phyloP scores from a whole-genome alignment of 2,797 vertebrate genomes.

The Valencia hispanica region DNA sequence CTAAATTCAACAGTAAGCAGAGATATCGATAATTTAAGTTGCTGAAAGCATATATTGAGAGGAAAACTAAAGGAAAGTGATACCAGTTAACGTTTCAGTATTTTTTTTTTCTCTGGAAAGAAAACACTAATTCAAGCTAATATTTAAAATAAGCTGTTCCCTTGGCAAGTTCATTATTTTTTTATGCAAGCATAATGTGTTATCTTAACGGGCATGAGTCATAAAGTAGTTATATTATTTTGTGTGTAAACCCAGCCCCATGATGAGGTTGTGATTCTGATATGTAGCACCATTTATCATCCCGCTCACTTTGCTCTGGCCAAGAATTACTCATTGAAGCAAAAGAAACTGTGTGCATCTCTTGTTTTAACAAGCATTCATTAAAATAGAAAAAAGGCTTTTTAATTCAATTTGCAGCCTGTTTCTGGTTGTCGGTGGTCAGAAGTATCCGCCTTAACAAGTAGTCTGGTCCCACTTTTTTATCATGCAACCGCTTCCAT shows the following conservation, averaged over 20 bases:
- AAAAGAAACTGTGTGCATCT: constrained; percentile 11
- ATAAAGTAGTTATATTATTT: constrained; percentile 17
- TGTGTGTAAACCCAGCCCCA: constrained; percentile 33
- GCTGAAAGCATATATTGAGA: not conserved
- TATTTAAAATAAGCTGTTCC: not conserved
- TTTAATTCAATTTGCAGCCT: constrained; percentile 28
- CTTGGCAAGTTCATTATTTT: not conserved
- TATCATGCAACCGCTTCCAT: constrained; percentile 10
- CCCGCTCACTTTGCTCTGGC: constrained; percentile 35
- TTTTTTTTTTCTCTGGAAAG: not conserved
- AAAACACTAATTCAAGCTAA: not conserved
- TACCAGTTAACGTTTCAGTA: not conserved
- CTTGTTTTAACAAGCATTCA: constrained; percentile 7
- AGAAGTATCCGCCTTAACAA: constrained; percentile 7
- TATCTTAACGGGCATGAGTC: constrained; percentile 21
- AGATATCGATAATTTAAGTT: not conserved
- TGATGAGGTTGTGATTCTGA: constrained; percentile 26
- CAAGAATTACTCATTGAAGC: constrained; percentile 36
- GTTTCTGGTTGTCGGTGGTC: not conserved
- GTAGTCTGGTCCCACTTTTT: not conserved
- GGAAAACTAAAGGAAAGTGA: not conserved
- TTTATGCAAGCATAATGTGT: not conserved
- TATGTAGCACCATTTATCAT: not conserved
- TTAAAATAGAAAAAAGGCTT: constrained; percentile 8
- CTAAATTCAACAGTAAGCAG: not conserved